Evolutionary conservation across 2,797 vertebrate species (phyloP), one percentile per base, ranked within the genome.

Genomic region (Zonotrichia albicollis): DNA sequence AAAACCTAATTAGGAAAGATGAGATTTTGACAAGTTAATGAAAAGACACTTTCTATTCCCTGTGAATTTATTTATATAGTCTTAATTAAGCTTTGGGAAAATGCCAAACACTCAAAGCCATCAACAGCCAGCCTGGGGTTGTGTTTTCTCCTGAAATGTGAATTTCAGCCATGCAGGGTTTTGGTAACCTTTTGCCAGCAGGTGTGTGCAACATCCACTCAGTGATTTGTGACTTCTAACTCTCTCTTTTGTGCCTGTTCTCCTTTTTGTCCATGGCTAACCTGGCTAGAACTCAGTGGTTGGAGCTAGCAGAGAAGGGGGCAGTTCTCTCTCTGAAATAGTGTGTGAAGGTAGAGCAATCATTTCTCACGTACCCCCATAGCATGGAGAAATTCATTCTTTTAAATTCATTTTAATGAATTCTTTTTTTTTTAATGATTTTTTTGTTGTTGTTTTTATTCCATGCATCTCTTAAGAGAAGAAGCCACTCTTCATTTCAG

Each of bases 291-390:
- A 79, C 91, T 97, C 97, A 97, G 97, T 98, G 97, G 93, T 95
- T 97, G 98, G 97, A 97, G 91, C 61, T 96, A 96, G 96, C 98
- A 98, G 97, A 97, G 98, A 97, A 91, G 97, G 97, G 96, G 90
- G 96, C 97, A 96, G 88, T 95, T 96, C 95, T 97, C 96, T 97
- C 93, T 96, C 97, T 96, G 97, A 98, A 92, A 96, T 98, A 97
- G 97, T 97, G 94, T 97, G 97, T 58, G 95, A 98, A 98, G 97
- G 97, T 98, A 98, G 97, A 97, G 70, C 82, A 87, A 95, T 92
- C 4, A 54, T 92, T 96, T 97, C 91, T 87, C 9, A 60, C 95
- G 82, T 96, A 80, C 84, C 89, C 65, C 80, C 96, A 60, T 11
- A 84, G 98, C 98, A 98, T 98, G 98, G 67, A 95, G 73, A 85